These are phyloP conservation scores for Manis javanica DNA, from an alignment of 2,797 vertebrate genomes.

Conservation along the genomic window DNA sequence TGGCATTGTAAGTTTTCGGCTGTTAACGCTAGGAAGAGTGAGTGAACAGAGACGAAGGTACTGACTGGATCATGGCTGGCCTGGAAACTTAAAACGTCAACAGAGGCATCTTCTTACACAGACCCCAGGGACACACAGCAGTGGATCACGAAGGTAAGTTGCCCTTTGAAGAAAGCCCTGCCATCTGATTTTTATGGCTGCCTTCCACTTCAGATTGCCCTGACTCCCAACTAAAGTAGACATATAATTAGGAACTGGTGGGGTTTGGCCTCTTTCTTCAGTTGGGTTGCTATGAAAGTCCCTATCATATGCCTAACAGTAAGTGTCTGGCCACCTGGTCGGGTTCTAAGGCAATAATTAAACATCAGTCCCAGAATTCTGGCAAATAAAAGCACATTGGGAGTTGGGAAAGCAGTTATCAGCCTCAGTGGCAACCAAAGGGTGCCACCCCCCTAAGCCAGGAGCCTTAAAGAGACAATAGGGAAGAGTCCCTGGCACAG, in stretches of 20 bases:
- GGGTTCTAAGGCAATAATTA: background rate
- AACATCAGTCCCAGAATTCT: background rate
- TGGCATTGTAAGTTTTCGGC: conserved; percentile 50
- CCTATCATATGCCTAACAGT: background rate
- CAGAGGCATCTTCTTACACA: background rate
- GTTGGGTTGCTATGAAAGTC: background rate
- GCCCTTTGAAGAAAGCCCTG: background rate
- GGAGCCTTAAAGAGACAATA: background rate
- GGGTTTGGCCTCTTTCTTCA: background rate
- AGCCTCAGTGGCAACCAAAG: background rate
- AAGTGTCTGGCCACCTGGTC: background rate
- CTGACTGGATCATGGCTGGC: background rate
- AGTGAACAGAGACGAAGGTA: background rate
- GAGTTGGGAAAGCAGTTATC: background rate
- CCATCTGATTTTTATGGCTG: background rate
- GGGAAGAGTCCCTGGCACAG: background rate
- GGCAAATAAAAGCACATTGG: background rate
- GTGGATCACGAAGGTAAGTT: background rate
- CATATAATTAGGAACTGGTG: background rate
- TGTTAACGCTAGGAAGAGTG: background rate
- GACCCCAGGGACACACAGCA: background rate
- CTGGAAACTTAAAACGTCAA: background rate
- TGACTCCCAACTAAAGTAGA: background rate
- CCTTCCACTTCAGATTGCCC: background rate
- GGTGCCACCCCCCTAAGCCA: background rate